Evolutionary conservation across 2,888 invertebrate genomes (phyloP), one percentile per base, ranked within the genome.

Genomic region (Tinea trinotella): DNA sequence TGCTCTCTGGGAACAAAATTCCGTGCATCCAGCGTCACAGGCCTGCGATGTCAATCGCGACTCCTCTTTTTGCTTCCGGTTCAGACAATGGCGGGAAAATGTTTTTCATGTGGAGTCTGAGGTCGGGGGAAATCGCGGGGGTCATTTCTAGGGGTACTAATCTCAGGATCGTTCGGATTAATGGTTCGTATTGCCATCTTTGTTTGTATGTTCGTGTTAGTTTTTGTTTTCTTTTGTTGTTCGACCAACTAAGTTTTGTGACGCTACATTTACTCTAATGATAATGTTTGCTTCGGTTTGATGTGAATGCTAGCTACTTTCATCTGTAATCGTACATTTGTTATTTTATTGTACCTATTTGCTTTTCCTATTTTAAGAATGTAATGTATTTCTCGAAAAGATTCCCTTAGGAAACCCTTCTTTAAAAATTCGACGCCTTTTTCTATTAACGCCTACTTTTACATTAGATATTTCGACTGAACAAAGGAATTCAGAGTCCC

Each of bases 161-260:
- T 83, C 82, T 83, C 72, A 72, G 75, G 74, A 76, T 81, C 75
- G 79, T 74, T 74, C 67, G 74, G 77, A 82, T 82, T 80, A 83
- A 83, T 81, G 78, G 77, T 70, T 79, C 76, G 77, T 74, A 77
- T 78, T 80, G 76, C 76, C 73, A 68, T 76, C 73, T 73, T 73
- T 73, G 76, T 76, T 24, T 24, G 22, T 15, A 12, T 48, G 48
- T 20, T 48, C 44, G 22, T 52, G 18, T 30, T 52, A 15, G 12
- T 80, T 77, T 78, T 80, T 78, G 78, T 74, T 75, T 66, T 70
- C 65, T 61, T 46, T n/a, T 65, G 57, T 64, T 72, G 67, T 74
- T 77, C 67, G 13, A 35, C 20, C 40, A 13, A 40, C 35, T 13
- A 68, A 76, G 71, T 74, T 75, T 68, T 66, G 67, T 67, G 65